Evolutionary conservation across 2,113 vertebrate species (phyloP).

Genomic region (Rhegmatorhina hoffmannsi): DNA sequence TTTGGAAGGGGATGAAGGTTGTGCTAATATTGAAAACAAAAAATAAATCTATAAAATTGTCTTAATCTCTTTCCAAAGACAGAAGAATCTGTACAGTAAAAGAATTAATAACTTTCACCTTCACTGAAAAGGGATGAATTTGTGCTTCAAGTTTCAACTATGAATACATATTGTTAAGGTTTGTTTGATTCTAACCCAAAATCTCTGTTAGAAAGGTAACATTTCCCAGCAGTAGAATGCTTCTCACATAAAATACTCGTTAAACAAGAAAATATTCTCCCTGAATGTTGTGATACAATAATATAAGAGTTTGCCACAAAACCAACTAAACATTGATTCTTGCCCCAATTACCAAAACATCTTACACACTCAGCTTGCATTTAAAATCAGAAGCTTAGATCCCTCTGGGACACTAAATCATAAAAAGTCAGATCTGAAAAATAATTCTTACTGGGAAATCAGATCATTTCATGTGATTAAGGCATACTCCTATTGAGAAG

Average conservation of each 20-base stretch:
- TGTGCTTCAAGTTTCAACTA: not conserved
- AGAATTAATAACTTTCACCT: not conserved
- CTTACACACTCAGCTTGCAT: not conserved
- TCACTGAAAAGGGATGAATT: not conserved
- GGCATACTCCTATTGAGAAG: not conserved
- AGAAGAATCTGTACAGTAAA: slow-evolving; percentile 3
- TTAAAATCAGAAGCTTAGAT: slow-evolving; percentile 12
- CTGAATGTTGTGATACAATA: not conserved
- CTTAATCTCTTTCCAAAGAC: slow-evolving; percentile 37
- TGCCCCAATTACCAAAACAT: not conserved
- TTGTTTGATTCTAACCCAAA: slow-evolving; percentile 26
- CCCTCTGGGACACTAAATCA: not conserved
- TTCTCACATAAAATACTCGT: not conserved
- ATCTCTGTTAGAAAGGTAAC: not conserved
- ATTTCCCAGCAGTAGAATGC: not conserved
- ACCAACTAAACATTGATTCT: not conserved
- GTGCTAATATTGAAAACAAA: slow-evolving; percentile 34
- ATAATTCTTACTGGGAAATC: not conserved
- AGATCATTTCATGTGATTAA: not conserved
- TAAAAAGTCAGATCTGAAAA: not conserved
- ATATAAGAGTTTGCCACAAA: not conserved
- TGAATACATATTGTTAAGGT: not conserved
- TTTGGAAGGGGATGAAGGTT: slow-evolving; percentile 40
- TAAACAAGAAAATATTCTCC: not conserved
- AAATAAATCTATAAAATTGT: slow-evolving; percentile 29